Base-by-base conservation (phyloP, 2,113 vertebrate genomes). In the Isurus oxyrinchus region DNA sequence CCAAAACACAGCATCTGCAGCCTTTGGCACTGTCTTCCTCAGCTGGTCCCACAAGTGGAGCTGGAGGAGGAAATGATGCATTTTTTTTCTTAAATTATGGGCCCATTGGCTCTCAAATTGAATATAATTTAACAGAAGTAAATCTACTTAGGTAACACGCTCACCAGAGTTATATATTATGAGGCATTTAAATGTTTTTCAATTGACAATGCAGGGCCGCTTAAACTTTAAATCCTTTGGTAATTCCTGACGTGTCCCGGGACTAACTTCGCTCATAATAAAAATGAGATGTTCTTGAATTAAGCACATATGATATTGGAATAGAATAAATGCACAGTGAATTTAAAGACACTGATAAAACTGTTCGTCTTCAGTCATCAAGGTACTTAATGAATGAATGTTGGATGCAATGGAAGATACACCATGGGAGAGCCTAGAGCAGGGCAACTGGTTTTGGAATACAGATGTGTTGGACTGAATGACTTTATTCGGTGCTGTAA, bases 11-110 rank as follows among this genome's bases (percentile, higher is more conserved):
- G 7, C 90, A 94, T 63, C 57, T 91, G 88, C 31, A 59, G 55
- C 31, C 27, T 59, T 91, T 94, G 90, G 57, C 59, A 40, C 31
- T 19, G 16, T 31, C 61, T 14, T 61, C 14, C 57, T 91, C 59
- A 19, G 31, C 19, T n/a, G 35, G 5, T 63, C 59, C 57, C 90
- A 63, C 3, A n/a, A 63, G 90, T 63, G 59, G 90, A 63, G 66
- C 59, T 40, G 14, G 59, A 94, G n/a, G 2, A 35, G 59, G 90
- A 93, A 93, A 63, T 63, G 59, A 10, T n/a, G 59, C 59, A 93
- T 61, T 66, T 63, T 63, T 94, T 63, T 94, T 40, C n/a, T 94
- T 93, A 40, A 63, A 94, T 63, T 63, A 63, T 94, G 66, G 55
- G 55, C 88, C 88, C 88, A 19, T 61, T 91, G 90, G 90, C 16